Percentiles rank a stretch among this genome's conserved stretches.
These are phyloP conservation scores for Pseudomyrmex flavicornis DNA, from an alignment of 1,140 invertebrate species.

Conservation along the genomic window DNA sequence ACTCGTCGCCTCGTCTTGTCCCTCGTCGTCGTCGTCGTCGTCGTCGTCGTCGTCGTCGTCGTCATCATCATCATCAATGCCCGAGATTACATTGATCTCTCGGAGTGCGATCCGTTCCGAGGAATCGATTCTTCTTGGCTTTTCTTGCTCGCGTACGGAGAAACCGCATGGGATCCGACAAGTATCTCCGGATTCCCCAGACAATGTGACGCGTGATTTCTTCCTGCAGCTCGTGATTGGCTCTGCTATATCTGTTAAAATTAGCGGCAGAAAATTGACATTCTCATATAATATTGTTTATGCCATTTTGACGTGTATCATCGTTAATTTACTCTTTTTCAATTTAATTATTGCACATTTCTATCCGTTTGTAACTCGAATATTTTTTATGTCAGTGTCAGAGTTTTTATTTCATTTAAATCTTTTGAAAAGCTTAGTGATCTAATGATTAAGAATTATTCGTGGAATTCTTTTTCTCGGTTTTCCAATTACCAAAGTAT, in stretches of 20 bases:
- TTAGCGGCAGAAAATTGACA: not conserved
- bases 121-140: slow-evolving; percentile 75
- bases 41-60: slow-evolving; percentile 43
- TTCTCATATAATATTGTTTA: not conserved
- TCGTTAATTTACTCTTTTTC: too few relatives aligned
- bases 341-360: too few relatives aligned
- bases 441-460: not conserved
- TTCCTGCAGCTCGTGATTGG: not conserved
- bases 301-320: not conserved
- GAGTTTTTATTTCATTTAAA: not conserved
- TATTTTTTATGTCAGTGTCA: too few relatives aligned
- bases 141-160: slow-evolving; percentile 65
- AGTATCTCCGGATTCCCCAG: not conserved
- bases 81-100: slow-evolving; percentile 74
- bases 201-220: slow-evolving; percentile 36
- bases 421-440: not conserved
- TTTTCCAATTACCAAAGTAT: slow-evolving; percentile 35
- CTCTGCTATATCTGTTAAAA: not conserved
- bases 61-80: too few relatives aligned
- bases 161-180: slow-evolving; percentile 45
- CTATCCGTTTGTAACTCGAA: too few relatives aligned
- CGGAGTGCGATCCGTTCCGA: slow-evolving; percentile 69
- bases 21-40: slow-evolving; percentile 36
- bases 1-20: slow-evolving; percentile 60
- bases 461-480: slow-evolving; percentile 16